Evolutionary conservation across 1,140 invertebrate species (phyloP).

Genomic region (Galendromus occidentalis): DNA sequence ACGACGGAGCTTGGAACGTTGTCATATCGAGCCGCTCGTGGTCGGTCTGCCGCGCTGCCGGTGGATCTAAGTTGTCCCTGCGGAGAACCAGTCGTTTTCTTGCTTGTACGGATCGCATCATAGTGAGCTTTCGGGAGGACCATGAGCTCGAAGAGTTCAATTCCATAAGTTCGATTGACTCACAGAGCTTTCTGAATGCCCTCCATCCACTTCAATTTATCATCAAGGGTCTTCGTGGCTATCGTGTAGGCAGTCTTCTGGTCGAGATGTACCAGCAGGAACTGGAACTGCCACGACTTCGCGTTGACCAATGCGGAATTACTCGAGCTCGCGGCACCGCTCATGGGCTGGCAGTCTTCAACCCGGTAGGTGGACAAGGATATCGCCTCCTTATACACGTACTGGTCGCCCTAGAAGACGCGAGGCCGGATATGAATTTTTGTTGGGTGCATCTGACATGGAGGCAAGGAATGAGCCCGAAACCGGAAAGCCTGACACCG

Average conservation of each 20-base stretch:
- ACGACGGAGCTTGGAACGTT: constrained; percentile 59
- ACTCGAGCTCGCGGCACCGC: background rate
- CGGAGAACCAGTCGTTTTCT: constrained; percentile 15
- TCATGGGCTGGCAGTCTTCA: constrained; percentile 40
- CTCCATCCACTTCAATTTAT: constrained; percentile 72
- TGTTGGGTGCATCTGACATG: too few relatives aligned
- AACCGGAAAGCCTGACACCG: too few relatives aligned
- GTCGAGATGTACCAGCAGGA: constrained; percentile 50
- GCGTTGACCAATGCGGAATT: background rate
- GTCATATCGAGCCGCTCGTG: constrained; percentile 59
- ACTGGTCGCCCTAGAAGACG: constrained; percentile 54
- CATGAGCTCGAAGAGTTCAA: constrained; percentile 13
- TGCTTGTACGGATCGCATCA: too few relatives aligned
- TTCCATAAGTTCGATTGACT: constrained; percentile 26
- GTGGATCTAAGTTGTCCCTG: constrained; percentile 70
- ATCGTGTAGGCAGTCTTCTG: constrained; percentile 66
- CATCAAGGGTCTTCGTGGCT: constrained; percentile 66
- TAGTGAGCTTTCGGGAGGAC: too few relatives aligned
- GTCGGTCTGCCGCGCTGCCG: constrained; percentile 49
- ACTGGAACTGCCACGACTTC: constrained; percentile 23
- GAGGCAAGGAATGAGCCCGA: too few relatives aligned
- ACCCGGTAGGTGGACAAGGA: constrained; percentile 63
- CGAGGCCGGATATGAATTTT: background rate
- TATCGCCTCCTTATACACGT: constrained; percentile 68
- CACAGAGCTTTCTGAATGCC: constrained; percentile 74